These are phyloP conservation scores for Thomomys bottae DNA, from an alignment of 2,113 vertebrate species.

Conservation along the genomic window DNA sequence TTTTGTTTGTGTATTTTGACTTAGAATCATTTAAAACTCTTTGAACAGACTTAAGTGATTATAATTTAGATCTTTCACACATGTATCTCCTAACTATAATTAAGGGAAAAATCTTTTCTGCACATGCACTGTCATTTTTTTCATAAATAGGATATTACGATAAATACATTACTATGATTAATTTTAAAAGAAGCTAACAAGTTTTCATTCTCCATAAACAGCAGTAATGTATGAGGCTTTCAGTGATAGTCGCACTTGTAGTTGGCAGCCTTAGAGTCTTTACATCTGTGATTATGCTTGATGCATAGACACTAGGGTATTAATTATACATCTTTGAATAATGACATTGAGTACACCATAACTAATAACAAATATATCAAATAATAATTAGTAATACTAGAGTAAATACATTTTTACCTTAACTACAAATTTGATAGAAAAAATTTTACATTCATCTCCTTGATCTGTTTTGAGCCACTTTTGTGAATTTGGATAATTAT, in stretches of 20 bases:
- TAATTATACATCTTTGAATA: neutral
- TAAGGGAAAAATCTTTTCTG: neutral
- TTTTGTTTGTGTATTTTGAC: neutral
- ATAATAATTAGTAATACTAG: too few species aligned
- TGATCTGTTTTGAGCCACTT: neutral
- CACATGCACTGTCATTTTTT: neutral
- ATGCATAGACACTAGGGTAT: neutral
- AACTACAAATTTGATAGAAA: neutral
- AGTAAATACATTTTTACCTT: too few species aligned
- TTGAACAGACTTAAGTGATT: neutral
- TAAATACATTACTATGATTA: neutral
- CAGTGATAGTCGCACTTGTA: neutral
- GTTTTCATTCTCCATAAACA: neutral
- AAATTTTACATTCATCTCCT: neutral
- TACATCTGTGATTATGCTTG: neutral
- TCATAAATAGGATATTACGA: neutral
- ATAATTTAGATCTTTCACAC: neutral
- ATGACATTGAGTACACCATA: neutral
- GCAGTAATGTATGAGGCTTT: neutral
- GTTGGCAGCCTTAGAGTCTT: neutral
- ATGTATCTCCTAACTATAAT: neutral
- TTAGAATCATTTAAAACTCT: neutral
- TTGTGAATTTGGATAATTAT: neutral
- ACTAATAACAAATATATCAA: neutral
- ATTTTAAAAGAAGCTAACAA: neutral